Evolutionary conservation across 1,140 invertebrate genomes (phyloP).

Genomic region (Diprion similis): DNA sequence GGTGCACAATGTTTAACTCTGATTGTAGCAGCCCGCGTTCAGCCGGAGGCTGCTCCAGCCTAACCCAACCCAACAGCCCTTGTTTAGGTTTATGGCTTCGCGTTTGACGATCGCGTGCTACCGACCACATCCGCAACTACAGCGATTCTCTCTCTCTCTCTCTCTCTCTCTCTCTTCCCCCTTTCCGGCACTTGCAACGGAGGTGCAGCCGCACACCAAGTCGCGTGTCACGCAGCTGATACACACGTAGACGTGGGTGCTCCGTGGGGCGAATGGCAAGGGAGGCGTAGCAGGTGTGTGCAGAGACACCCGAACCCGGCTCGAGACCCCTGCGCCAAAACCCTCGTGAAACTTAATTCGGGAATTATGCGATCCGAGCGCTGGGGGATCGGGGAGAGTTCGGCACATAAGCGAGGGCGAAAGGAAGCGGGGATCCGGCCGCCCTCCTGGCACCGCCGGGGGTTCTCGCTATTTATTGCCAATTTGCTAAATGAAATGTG

Average conservation of each 20-base stretch:
- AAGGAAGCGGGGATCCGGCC: too few relatives aligned
- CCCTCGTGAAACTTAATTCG: slow-evolving; percentile 3
- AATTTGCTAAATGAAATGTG: slow-evolving; percentile 63
- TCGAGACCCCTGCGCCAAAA: neutral
- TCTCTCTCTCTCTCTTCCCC: slow-evolving; percentile 14
- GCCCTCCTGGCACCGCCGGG: too few relatives aligned
- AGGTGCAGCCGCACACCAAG: slow-evolving; percentile 21
- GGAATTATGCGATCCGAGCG: neutral
- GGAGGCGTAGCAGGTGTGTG: slow-evolving; percentile 23
- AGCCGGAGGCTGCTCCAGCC: slow-evolving; percentile 19
- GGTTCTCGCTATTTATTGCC: slow-evolving; percentile 60
- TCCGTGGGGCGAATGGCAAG: slow-evolving; percentile 46
- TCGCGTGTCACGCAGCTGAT: slow-evolving; percentile 15
- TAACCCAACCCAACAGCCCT: slow-evolving; percentile 50
- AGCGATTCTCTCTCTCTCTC: slow-evolving; percentile 6
- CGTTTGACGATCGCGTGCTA: slow-evolving; percentile 54
- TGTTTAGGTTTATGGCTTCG: slow-evolving; percentile 60
- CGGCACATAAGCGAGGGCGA: too few relatives aligned
- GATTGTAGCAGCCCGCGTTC: slow-evolving; percentile 47
- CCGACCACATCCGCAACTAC: slow-evolving; percentile 24
- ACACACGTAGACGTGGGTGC: slow-evolving; percentile 17
- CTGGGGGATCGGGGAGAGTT: too few relatives aligned
- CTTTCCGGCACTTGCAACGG: neutral
- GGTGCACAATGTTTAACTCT: slow-evolving; percentile 54
- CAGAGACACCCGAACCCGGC: neutral